Percentiles rank a stretch among this genome's conserved stretches.
phyloP scores from a whole-genome alignment of 2,113 vertebrate species.

The Melanerpes aurifrons region DNA sequence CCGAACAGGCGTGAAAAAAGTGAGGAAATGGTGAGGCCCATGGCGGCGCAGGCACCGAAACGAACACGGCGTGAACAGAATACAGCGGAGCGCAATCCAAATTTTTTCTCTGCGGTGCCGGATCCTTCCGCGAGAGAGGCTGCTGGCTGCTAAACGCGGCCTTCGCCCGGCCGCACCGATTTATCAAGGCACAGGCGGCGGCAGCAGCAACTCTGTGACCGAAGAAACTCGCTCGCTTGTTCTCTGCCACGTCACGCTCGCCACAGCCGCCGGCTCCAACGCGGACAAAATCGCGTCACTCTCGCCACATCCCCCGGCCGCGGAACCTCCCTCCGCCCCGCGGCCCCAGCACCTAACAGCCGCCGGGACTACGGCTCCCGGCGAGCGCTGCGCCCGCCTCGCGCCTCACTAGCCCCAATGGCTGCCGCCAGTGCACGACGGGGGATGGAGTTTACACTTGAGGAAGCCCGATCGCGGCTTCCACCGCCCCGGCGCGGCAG shows the following conservation, averaged over 20 bases:
- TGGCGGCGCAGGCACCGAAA: conserved; percentile 33
- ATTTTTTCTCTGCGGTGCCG: neutral
- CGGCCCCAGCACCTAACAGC: neutral
- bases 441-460: neutral
- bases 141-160: neutral
- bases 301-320: conserved; percentile 69
- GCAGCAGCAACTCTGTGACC: neutral
- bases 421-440: neutral
- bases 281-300: conserved; percentile 83
- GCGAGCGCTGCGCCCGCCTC: accelerated
- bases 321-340: conserved; percentile 10
- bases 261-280: conserved; percentile 78
- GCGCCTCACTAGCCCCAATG: accelerated
- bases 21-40: conserved; percentile 87
- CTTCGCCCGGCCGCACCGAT: neutral
- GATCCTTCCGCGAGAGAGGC: neutral
- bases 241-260: conserved; percentile 83
- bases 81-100: too few relatives aligned
- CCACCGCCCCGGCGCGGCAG: neutral
- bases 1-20: conserved; percentile 86
- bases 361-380: neutral
- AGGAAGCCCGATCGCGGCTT: neutral
- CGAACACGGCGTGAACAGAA: neutral
- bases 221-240: neutral
- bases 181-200: neutral